phyloP scores from a whole-genome alignment of 2,113 vertebrate species.

The Amia ocellicauda region DNA sequence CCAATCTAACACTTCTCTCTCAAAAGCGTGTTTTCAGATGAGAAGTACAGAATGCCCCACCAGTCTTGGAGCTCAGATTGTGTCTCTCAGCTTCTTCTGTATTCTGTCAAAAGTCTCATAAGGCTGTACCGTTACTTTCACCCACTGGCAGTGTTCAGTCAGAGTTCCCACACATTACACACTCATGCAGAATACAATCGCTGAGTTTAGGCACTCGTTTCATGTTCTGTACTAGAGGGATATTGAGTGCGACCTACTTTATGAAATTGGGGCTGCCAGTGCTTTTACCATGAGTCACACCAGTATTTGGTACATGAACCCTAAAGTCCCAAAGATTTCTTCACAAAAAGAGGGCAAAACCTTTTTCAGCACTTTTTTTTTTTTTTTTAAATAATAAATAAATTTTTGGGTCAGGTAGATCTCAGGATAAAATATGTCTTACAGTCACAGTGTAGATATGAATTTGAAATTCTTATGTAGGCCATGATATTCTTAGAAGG shows the following conservation, averaged over 20 bases:
- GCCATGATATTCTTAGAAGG: too few species aligned
- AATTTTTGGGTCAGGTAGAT: too few species aligned
- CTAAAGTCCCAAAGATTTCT: background rate
- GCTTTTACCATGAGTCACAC: background rate
- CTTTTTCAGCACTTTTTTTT: background rate
- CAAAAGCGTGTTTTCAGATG: too few species aligned
- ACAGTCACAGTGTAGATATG: too few species aligned
- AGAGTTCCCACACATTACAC: background rate
- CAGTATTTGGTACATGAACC: background rate
- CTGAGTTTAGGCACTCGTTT: background rate
- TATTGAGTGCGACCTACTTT: conserved; percentile 9
- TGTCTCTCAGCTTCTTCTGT: too few species aligned
- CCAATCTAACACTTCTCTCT: too few species aligned
- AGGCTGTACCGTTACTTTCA: too few species aligned
- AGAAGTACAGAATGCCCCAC: too few species aligned
- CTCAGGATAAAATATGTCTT: too few species aligned
- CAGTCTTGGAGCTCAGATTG: too few species aligned
- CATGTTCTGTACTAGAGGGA: conserved; percentile 14
- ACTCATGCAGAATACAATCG: background rate
- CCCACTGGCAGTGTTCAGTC: background rate
- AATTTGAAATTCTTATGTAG: too few species aligned
- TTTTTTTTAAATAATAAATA: background rate
- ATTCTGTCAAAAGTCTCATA: background rate
- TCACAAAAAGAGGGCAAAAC: background rate
- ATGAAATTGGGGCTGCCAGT: conserved; percentile 13